A percentile compares a stretch with the other conserved stretches of the same genome.
phyloP scores from a whole-genome alignment of 2,113 vertebrate genomes.

The Platysternon megacephalum region DNA sequence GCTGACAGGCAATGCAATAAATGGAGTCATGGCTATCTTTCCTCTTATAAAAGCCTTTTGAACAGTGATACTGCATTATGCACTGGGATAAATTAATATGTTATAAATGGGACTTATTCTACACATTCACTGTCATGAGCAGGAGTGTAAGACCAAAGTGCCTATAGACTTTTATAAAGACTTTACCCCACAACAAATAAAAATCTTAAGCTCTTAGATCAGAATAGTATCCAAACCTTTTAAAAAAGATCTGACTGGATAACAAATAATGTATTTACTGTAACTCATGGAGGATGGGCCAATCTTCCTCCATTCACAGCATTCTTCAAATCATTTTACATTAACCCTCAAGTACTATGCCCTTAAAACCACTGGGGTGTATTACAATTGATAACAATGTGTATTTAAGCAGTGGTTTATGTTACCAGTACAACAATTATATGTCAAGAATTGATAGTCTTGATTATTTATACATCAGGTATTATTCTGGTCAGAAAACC shows the following conservation, averaged over 20 bases:
- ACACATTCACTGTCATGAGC: constrained; percentile 25
- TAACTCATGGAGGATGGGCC: background rate
- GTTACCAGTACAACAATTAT: constrained; percentile 36
- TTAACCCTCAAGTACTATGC: constrained; percentile 50
- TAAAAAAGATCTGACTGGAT: background rate
- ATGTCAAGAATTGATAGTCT: background rate
- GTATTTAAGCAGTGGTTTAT: constrained; percentile 60
- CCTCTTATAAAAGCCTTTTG: constrained; percentile 48
- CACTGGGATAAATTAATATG: constrained; percentile 28
- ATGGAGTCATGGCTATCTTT: constrained; percentile 34
- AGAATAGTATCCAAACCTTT: constrained; percentile 25
- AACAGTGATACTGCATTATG: constrained; percentile 40
- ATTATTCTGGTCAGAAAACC: constrained; percentile 35
- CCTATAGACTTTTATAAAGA: constrained; percentile 59
- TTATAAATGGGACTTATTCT: constrained; percentile 55
- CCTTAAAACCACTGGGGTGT: constrained; percentile 43
- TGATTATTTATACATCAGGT: background rate
- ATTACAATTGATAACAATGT: constrained; percentile 62
- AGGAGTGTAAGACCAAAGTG: constrained; percentile 38
- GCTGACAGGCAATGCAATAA: constrained; percentile 54
- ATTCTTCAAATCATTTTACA: constrained; percentile 48
- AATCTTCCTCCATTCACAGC: constrained; percentile 23
- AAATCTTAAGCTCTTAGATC: constrained; percentile 35
- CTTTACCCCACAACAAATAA: background rate
- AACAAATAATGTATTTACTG: constrained; percentile 59